These are phyloP conservation scores for Cheumatopsyche charites DNA, from an alignment of 1,140 invertebrate genomes.

Conservation along the genomic window DNA sequence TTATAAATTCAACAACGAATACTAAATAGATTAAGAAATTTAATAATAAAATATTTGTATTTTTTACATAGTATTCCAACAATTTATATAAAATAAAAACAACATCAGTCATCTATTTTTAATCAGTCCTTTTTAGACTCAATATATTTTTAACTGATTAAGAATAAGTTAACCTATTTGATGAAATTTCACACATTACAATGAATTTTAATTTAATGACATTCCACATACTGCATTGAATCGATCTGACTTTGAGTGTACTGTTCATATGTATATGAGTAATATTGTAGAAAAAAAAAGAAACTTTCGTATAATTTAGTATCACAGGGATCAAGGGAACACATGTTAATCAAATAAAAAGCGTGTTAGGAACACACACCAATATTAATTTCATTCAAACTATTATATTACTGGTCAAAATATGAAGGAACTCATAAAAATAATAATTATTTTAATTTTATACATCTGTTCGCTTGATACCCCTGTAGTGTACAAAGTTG, in stretches of 20 bases:
- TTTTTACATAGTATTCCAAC: neutral
- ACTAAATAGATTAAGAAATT: neutral
- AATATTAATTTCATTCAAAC: conserved; percentile 33
- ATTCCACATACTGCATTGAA: neutral
- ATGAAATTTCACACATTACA: neutral
- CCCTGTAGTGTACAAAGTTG: conserved; percentile 35
- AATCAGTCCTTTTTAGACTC: neutral
- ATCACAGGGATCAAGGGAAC: conserved; percentile 45
- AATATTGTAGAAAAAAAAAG: conserved; percentile 16
- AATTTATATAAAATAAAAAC: neutral
- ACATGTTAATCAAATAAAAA: conserved; percentile 44
- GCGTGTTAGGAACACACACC: conserved; percentile 45
- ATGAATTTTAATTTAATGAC: neutral
- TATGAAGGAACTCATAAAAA: conserved; percentile 1
- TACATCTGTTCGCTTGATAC: conserved; percentile 57
- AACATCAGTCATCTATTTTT: conserved; percentile 3
- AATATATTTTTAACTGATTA: neutral
- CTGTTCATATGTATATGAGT: neutral
- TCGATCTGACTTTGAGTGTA: neutral
- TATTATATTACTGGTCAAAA: conserved; percentile 22
- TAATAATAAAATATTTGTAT: neutral
- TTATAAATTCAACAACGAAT: conserved; percentile 33
- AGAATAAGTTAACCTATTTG: neutral
- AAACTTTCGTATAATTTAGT: conserved; percentile 26
- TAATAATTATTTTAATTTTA: neutral